phyloP scores from a whole-genome alignment of 2,888 invertebrate genomes.

The Polymixis lichenea region DNA sequence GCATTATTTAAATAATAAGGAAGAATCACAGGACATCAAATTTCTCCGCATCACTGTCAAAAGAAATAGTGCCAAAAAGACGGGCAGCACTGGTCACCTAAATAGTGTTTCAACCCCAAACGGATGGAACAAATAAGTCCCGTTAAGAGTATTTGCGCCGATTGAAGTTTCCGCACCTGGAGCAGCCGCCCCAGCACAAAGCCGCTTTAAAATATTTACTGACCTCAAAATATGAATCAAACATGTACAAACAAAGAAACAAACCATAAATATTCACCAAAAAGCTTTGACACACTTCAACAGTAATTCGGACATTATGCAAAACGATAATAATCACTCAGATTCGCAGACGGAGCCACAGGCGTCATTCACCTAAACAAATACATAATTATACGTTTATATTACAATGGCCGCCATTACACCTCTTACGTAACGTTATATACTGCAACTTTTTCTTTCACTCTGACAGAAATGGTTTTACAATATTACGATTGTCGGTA shows the following conservation, averaged over 20 bases:
- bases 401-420: conserved; percentile 61
- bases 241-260: neutral
- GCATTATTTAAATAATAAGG: no score
- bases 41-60: no score
- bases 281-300: conserved; percentile 33
- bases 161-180: no score
- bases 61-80: no score
- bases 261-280: neutral
- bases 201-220: neutral
- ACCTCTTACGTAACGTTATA: conserved; percentile 43
- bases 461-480: conserved; percentile 56
- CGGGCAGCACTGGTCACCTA: no score
- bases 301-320: conserved; percentile 32
- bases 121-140: no score
- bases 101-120: no score
- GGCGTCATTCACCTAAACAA: conserved; percentile 64
- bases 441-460: conserved; percentile 65
- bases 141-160: no score
- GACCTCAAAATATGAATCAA: neutral
- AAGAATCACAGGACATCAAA: no score
- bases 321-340: conserved; percentile 49
- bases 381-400: conserved; percentile 66
- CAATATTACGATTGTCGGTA: conserved; percentile 52
- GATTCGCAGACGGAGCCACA: conserved; percentile 39
- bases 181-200: no score